Base-by-base conservation (phyloP, 2,113 vertebrate species). In the Uria aalge region DNA sequence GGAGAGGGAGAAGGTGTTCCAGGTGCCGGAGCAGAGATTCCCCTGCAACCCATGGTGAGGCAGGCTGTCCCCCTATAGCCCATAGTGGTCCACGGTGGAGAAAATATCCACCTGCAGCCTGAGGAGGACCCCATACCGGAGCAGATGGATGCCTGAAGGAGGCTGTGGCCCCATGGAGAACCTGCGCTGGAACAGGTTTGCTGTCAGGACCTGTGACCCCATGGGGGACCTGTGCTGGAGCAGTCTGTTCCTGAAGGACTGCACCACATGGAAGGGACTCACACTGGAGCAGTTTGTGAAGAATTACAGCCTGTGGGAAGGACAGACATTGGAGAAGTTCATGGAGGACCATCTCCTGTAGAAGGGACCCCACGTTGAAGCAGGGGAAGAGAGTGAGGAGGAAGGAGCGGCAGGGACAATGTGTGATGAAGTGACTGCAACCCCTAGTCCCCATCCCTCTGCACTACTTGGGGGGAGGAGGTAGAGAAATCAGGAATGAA, bases 391-490 rank as follows among this genome's bases (percentile, higher is more conserved):
- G 15, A 21, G 2, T 21, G 50, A 66, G 14, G 13, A 41, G 40
- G 40, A 64, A 69, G 1, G 3, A 56, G 7, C 1, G 1, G 19
- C 9, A 73, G 56, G 90, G 22, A 52, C 8, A 62, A 32, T 0
- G 0, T 34, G n/a, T 63, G 32, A 41, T 40, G 41, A n/a, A 59
- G 27, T 56, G 29, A 57, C 5, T 4, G 0, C 24, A 86, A 23
- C 11, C 15, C 12, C 7, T 3, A 8, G 55, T 64, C 6, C 26
- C 8, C 9, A 5, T 41, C 1, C 8, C 7, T 7, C 23, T 59
- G 4, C 1, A 5, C 38, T 1, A 0, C 26, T n/a, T 4, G 1
- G 0, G 7, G 2, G 5, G 12, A 48, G 1, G 7, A 62, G 16
- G 17, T 15, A 50, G 29, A 36, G 36, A 79, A 92, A 48, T 12